Evolutionary conservation across 2,113 vertebrate species (phyloP).

Genomic region (Notarius lentiginosus): DNA sequence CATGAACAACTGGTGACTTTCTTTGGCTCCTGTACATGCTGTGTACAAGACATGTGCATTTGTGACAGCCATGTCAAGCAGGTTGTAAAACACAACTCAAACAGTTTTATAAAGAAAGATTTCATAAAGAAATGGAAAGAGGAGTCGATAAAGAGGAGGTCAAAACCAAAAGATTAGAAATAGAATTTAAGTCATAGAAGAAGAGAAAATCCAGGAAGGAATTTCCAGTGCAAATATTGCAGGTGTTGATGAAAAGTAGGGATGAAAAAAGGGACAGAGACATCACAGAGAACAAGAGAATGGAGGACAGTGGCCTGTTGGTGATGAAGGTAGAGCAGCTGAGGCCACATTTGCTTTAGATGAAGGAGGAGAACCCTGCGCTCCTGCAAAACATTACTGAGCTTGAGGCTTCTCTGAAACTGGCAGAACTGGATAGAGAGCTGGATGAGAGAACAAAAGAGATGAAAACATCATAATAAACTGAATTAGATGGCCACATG

Average conservation of each 20-base stretch:
- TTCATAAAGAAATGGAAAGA: not conserved
- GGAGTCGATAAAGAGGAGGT: not conserved
- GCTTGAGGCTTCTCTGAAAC: not conserved
- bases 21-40: too few species aligned
- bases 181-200: not conserved
- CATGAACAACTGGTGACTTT: too few species aligned
- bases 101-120: not conserved
- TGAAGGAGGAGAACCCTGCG: not conserved
- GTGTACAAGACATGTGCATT: too few species aligned
- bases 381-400: not conserved
- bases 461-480: not conserved
- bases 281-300: not conserved
- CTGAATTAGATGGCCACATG: too few species aligned
- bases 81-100: too few species aligned
- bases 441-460: not conserved
- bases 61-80: too few species aligned
- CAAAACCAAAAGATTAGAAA: not conserved
- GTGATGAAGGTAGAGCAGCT: not conserved
- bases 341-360: not conserved
- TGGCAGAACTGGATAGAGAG: not conserved
- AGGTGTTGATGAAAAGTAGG: not conserved
- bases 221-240: not conserved
- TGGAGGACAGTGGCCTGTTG: not conserved
- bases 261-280: not conserved
- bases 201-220: not conserved